Base-by-base conservation (phyloP, 2,113 vertebrate genomes). In the Microcebus murinus region DNA sequence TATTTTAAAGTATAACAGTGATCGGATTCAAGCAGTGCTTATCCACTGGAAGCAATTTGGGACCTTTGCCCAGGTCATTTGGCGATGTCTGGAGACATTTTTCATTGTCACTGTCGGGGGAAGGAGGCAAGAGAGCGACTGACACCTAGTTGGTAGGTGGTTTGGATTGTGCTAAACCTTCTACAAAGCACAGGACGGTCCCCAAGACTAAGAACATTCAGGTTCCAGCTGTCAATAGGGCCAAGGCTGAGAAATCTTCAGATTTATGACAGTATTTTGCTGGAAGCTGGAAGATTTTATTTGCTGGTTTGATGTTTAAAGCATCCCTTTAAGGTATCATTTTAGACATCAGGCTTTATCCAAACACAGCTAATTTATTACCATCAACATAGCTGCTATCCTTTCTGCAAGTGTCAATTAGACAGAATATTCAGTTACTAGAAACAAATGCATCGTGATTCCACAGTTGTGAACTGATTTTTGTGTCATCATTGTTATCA, bases 91-190 rank as follows among this genome's bases (percentile, higher is more conserved):
- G 8, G 17, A 29, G 36, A 17, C 9, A 31, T 48, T 67, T 48
- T 31, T 36, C 79, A 29, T 7, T n/a, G 57, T 39, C 68, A 29
- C 31, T 4, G 29, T 6, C 15, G 15, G 31, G 55, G 29, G 20
- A 0, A 2, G 6, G 34, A 7, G 39, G 71, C 9, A 1, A 20
- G 11, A 23, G 17, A 18, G 10, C 14, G 23, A 3, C 11, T 50
- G 10, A 65, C 29, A 15, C 27, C 7, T 11, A 21, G 2, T 5
- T 36, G 12, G 29, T 31, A 13, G 10, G 71, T 21, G 11, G 1
- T 25, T 1, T 2, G 0, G 23, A 45, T 1, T 2, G 1, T 9
- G 39, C 2, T 48, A 13, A 17, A 27, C 23, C 3, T 23, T 17
- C 29, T 20, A 12, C 34, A 42, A 14, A 10, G 27, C 14, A 1